Percentiles rank a stretch among this genome's conserved stretches.
Conservation (phyloP, 2,888 invertebrate species). For the Chrysina gloriosa region DNA sequence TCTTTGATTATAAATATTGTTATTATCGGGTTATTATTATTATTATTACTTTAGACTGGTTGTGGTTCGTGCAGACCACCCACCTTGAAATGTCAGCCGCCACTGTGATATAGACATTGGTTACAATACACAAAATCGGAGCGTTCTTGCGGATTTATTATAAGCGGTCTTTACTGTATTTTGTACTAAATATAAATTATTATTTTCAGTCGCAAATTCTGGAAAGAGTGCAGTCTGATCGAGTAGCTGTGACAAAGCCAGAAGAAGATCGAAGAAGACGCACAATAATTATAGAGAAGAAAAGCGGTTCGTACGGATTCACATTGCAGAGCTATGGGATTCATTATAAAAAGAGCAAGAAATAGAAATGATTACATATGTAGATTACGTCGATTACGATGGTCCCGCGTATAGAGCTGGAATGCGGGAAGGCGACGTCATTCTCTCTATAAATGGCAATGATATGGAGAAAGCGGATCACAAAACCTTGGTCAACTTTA, state of each 20-base stretch:
- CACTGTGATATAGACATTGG: no score
- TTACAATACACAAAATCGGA: no score
- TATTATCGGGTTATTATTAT: no score
- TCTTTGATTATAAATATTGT: no score
- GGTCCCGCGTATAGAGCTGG: slow-evolving; percentile 94
- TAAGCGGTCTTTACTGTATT: background rate
- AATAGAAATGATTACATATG: slow-evolving; percentile 96
- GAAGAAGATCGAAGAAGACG: slow-evolving; percentile 89
- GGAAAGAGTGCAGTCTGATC: slow-evolving; percentile 79
- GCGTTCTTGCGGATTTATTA: no score
- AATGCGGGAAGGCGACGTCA: slow-evolving; percentile 96
- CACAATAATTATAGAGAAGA: slow-evolving; percentile 92
- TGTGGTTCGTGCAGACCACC: no score
- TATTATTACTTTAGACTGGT: no score
- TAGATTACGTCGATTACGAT: slow-evolving; percentile 93
- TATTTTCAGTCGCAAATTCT: slow-evolving; percentile 71
- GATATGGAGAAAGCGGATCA: slow-evolving; percentile 97
- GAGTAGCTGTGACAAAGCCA: slow-evolving; percentile 76
- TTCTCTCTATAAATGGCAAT: slow-evolving; percentile 94
- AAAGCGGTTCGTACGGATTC: slow-evolving; percentile 92
- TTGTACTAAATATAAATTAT: slow-evolving; percentile 4
- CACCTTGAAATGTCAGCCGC: no score
- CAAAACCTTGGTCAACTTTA: slow-evolving; percentile 90
- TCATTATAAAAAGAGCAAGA: slow-evolving; percentile 93
- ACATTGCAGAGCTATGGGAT: slow-evolving; percentile 98